A percentile compares a stretch with the other conserved stretches of the same genome.
These are phyloP conservation scores for Stenodema calcarata DNA, from an alignment of 2,888 invertebrate species.

Conservation along the genomic window DNA sequence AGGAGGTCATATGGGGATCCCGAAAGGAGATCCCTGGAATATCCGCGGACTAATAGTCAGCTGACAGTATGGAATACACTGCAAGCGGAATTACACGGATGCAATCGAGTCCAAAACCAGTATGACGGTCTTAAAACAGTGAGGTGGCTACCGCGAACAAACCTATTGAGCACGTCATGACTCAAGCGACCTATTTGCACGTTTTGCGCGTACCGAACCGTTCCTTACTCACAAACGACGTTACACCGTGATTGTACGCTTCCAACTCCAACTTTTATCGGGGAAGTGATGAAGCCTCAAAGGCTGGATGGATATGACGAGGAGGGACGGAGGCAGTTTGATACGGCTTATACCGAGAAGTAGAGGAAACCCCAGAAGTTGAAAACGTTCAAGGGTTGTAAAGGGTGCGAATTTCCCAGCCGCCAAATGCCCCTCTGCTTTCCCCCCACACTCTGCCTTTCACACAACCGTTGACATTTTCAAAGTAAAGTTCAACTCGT, in stretches of 20 bases:
- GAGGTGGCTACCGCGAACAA: too few species aligned
- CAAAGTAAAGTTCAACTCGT: slow-evolving; percentile 18
- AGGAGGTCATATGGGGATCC: too few species aligned
- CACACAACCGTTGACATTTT: slow-evolving; percentile 8
- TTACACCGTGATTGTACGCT: background rate
- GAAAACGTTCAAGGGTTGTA: background rate
- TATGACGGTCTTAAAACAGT: too few species aligned
- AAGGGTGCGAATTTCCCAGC: background rate
- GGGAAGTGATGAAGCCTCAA: background rate
- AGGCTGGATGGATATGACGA: background rate
- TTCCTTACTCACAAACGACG: too few species aligned
- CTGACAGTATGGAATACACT: too few species aligned
- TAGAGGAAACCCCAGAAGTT: background rate
- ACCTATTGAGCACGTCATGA: too few species aligned
- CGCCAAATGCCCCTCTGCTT: background rate
- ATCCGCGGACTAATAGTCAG: too few species aligned
- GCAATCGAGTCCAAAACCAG: too few species aligned
- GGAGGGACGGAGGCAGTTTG: background rate
- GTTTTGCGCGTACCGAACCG: too few species aligned
- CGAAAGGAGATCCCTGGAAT: too few species aligned
- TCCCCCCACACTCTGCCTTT: background rate
- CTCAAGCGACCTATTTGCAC: too few species aligned
- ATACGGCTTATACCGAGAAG: background rate
- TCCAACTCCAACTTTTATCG: background rate
- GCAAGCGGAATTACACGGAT: too few species aligned